A percentile compares a stretch with the other conserved stretches of the same genome.
phyloP scores from a whole-genome alignment of 92 coral and sea anemone species.

The Virgularia gustaviana region DNA sequence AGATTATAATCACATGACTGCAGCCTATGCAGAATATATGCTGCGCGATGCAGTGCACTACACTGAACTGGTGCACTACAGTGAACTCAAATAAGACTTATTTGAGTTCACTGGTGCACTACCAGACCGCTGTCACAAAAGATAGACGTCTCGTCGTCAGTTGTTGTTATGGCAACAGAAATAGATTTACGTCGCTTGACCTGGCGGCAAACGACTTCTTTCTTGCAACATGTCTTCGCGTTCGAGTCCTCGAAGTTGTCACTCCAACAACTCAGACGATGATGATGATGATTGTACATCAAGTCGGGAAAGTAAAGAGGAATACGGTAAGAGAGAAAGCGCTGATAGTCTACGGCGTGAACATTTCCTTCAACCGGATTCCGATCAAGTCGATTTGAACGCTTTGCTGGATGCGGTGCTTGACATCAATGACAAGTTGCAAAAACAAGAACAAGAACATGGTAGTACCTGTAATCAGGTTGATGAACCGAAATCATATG shows the following conservation, averaged over 20 bases:
- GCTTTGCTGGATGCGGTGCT: conserved; percentile 84
- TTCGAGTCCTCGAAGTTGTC: background rate
- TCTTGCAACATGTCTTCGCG: conserved; percentile 24
- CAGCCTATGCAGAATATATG: too few species aligned
- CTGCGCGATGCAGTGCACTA: too few species aligned
- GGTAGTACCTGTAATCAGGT: background rate
- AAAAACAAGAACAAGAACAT: conserved; percentile 20
- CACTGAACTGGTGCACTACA: too few species aligned
- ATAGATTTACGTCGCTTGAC: background rate
- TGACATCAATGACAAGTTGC: conserved; percentile 86
- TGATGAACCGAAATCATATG: conserved; percentile 31
- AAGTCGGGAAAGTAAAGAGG: background rate
- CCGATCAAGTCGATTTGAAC: conserved; percentile 89
- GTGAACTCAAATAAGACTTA: too few species aligned
- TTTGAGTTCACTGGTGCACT: too few species aligned
- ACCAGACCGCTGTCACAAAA: too few species aligned
- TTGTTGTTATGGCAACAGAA: background rate
- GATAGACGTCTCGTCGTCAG: background rate
- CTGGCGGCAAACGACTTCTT: too few species aligned
- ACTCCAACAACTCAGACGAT: background rate
- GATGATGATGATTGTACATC: background rate
- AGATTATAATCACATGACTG: too few species aligned
- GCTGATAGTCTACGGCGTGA: conserved; percentile 69
- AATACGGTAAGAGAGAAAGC: conserved; percentile 14
- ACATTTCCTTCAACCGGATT: conserved; percentile 83